Evolutionary conservation across 1,140 invertebrate species (phyloP), one percentile per base, ranked within the genome.

Genomic region (Papilio glaucus): DNA sequence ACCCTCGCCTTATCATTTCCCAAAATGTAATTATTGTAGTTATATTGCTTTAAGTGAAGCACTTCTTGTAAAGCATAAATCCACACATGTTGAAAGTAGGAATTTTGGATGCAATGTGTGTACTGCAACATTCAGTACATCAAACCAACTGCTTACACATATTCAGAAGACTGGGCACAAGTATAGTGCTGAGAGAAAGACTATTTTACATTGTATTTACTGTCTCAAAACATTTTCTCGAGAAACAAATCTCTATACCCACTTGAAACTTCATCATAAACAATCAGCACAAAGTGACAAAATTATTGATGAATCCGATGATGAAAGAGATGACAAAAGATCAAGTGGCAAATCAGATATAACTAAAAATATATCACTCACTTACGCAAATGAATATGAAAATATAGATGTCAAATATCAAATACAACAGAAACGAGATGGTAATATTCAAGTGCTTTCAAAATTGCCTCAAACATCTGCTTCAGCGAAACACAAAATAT

Each of bases 21-120:
- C 97, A 92, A 96, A 97, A 83, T 98, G 97, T 85, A 95, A 95
- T 68, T 88, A 95, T 24, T 98, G 97, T 80, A 94, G 94, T 15
- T 97, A 96, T 83, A 94, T 97, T 10, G 97, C 96, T 33, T 84
- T 97, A 9, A 96, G 95, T 49, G 95, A 96, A 82, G 94, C 93
- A 15, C 89, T 95, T 12, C 85, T 97, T n/a, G 90, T 94, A 0
- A 95, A 95, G 82, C 96, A 97, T 85, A 95, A 95, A 79, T 85
- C 94, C 37, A 93, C 93, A 70, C 95, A 96, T 78, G 85, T 79
- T 18, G 89, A 93, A 24, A 76, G 83, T 38, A 82, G 72, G 67
- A 83, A 89, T 41, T 90, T 92, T 72, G 88, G 90, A 67, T 94
- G 93, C 76, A 81, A 91, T 77, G 91, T 94, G 41, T 95, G 95